These are phyloP conservation scores for Nothocercus julius DNA, from an alignment of 2,113 vertebrate species.

Conservation along the genomic window DNA sequence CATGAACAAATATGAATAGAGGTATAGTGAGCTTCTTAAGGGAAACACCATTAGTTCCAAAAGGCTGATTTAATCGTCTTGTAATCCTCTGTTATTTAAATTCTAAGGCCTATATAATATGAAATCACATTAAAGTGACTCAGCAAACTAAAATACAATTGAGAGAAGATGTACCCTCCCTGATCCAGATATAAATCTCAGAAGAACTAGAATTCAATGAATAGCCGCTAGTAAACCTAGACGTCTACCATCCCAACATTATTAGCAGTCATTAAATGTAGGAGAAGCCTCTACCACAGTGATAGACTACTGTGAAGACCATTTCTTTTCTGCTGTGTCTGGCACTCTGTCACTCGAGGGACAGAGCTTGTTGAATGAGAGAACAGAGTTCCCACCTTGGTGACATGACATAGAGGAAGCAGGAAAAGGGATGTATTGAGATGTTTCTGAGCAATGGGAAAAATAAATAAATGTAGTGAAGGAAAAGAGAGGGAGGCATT, in stretches of 20 bases:
- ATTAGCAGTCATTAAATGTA: neutral
- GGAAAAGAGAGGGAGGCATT: neutral
- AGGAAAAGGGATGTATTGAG: neutral
- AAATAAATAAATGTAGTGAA: neutral
- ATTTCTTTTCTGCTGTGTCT: neutral
- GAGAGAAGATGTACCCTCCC: fast-evolving
- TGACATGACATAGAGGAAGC: neutral
- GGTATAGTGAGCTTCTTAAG: neutral
- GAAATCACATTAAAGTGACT: neutral
- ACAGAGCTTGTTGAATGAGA: neutral
- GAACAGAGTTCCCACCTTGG: neutral
- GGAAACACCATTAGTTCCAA: neutral
- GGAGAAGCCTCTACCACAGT: neutral
- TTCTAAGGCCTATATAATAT: neutral
- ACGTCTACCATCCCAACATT: neutral
- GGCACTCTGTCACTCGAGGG: neutral
- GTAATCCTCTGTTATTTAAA: neutral
- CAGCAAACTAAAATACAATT: neutral
- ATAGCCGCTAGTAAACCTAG: neutral
- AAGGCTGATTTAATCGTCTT: neutral
- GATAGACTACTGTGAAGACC: neutral
- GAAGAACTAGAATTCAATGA: neutral
- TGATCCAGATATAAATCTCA: neutral
- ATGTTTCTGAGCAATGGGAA: neutral
- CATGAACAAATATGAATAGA: neutral